phyloP scores from a whole-genome alignment of 2,797 vertebrate genomes.

The Mallotus villosus region DNA sequence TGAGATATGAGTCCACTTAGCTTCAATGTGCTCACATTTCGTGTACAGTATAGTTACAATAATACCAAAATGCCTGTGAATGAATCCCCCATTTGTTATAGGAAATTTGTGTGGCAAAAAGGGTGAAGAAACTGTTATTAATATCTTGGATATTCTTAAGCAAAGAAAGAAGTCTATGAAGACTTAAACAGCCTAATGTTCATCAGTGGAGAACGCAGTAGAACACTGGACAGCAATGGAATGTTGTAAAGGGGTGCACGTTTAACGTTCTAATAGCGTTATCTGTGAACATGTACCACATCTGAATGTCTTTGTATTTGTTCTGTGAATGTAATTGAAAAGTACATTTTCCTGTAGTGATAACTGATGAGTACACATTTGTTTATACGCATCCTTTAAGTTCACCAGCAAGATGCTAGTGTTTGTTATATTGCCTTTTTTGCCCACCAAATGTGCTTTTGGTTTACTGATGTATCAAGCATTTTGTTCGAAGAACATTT shows the following conservation, averaged over 20 bases:
- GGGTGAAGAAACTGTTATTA: no score
- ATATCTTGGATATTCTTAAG: conserved; percentile 8
- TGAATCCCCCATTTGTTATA: conserved; percentile 5
- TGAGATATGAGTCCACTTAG: neutral
- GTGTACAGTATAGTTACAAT: conserved; percentile 14
- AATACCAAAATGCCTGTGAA: conserved; percentile 17
- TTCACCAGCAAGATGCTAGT: conserved; percentile 34
- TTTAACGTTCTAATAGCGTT: conserved; percentile 8
- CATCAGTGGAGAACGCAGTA: conserved; percentile 29
- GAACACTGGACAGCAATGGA: conserved; percentile 49
- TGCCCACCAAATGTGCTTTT: conserved; percentile 70
- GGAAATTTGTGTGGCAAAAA: neutral
- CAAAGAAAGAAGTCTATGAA: conserved; percentile 17
- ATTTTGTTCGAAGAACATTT: conserved; percentile 31
- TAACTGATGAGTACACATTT: conserved; percentile 30
- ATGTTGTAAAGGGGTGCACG: conserved; percentile 49
- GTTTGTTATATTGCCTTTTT: conserved; percentile 69
- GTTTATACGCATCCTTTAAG: conserved; percentile 56
- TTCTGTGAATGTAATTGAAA: conserved; percentile 47
- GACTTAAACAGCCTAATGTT: conserved; percentile 11
- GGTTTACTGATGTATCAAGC: conserved; percentile 51
- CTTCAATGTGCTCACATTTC: conserved; percentile 24
- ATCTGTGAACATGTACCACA: conserved; percentile 17
- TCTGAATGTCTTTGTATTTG: conserved; percentile 51
- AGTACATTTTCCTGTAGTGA: conserved; percentile 35